Evolutionary conservation across 2,797 vertebrate genomes (phyloP), one percentile per base, ranked within the genome.

Genomic region (Eulemur albifrons): DNA sequence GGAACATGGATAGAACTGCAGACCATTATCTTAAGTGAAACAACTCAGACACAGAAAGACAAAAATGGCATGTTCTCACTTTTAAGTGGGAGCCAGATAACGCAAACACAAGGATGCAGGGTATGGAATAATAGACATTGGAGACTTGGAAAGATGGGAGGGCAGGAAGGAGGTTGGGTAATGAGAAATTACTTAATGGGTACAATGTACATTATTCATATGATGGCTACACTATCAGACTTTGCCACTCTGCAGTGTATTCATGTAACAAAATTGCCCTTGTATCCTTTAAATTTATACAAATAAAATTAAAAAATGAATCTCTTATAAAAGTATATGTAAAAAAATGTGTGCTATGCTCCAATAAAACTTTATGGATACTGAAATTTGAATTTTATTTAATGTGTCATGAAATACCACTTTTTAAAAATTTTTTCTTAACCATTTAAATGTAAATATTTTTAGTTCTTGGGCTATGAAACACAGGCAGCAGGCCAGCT

Each of bases 371-470:
- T 81, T 93, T n/a, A 77, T 80, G 50, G 77, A 30, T 7, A 14
- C 9, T 20, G 30, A 73, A 52, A 70, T 82, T 40, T 75, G n/a
- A 20, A 69, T 75, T 92, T 93, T 30, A 27, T 80, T 52, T 88
- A 25, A 50, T 67, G 9, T 54, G 1, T 67, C 35, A 90, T 63
- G 10, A 85, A 87, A 30, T n/a, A 73, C 6, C 54, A 59, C 11
- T 72, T 94, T 73, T 75, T 67, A 9, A 52, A 32, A 15, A 17
- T 76, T 38, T 48, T 54, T 84, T 77, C 25, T 12, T n/a, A 94
- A 40, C 3, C 6, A 59, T 38, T 88, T 70, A 86, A 70, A 81
- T 63, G 9, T 59, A 88, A 91, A 93, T 7, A 50, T 43, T 91
- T 92, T 86, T 63, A 50, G 11, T 84, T 48, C 27, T 54, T 30